Conservation (phyloP, 2,888 invertebrate species). For the Sesia bembeciformis region DNA sequence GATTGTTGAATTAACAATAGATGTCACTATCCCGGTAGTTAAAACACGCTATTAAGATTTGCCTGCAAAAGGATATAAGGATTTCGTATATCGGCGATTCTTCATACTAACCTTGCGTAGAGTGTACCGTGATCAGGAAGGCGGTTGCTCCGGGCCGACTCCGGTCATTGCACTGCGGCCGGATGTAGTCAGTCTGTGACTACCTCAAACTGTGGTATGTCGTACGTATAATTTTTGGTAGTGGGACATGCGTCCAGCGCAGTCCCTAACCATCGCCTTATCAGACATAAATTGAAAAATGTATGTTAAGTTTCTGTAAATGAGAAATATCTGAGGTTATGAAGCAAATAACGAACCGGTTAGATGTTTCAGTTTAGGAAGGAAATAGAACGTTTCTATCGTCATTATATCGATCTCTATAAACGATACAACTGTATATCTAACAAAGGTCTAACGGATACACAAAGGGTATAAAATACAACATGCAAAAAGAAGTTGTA, state of each 20-base stretch:
- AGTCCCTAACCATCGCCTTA: slow-evolving; percentile 41
- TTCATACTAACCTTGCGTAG: slow-evolving; percentile 83
- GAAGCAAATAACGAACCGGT: no score
- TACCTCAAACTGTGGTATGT: slow-evolving; percentile 71
- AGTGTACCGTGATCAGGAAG: slow-evolving; percentile 81
- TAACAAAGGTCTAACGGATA: no score
- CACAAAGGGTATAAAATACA: no score
- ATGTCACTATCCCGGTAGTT: slow-evolving; percentile 42
- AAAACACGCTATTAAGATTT: slow-evolving; percentile 42
- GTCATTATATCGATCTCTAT: no score
- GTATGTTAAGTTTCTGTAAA: no score
- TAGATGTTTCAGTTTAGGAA: no score
- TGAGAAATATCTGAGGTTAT: no score
- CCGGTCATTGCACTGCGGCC: slow-evolving; percentile 79
- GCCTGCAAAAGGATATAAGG: slow-evolving; percentile 24
- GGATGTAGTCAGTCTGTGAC: slow-evolving; percentile 76
- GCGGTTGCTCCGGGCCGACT: slow-evolving; percentile 77
- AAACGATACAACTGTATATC: no score
- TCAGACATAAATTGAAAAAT: no score
- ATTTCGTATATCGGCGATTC: neutral
- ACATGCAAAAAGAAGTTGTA: no score
- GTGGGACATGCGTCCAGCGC: slow-evolving; percentile 77
- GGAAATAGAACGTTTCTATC: no score
- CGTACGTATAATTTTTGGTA: slow-evolving; percentile 77
- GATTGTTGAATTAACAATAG: slow-evolving; percentile 23